A percentile compares a stretch with the other conserved stretches of the same genome.
These are phyloP conservation scores for Synchiropus splendidus DNA, from an alignment of 2,113 vertebrate species.

Conservation along the genomic window DNA sequence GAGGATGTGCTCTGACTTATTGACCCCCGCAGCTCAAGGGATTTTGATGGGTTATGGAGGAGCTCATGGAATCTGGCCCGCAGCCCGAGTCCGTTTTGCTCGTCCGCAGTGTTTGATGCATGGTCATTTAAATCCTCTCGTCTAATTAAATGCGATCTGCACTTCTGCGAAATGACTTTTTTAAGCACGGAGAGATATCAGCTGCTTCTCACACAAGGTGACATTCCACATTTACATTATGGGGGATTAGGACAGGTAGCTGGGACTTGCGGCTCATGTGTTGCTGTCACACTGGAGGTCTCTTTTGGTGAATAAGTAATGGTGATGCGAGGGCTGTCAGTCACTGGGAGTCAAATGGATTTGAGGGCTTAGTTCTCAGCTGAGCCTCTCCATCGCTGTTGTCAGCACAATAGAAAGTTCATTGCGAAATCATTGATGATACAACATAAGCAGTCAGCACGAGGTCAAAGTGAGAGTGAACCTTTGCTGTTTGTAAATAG, in stretches of 20 bases:
- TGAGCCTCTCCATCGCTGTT: constrained; percentile 63
- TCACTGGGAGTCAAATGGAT: constrained; percentile 64
- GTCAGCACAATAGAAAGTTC: constrained; percentile 75
- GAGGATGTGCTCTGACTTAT: constrained; percentile 65
- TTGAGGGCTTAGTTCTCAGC: constrained; percentile 67
- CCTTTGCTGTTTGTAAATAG: constrained; percentile 42
- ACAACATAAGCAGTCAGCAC: constrained; percentile 62
- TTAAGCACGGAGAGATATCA: constrained; percentile 59
- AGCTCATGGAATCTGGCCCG: constrained; percentile 68
- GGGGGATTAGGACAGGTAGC: constrained; percentile 71
- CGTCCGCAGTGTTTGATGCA: constrained; percentile 69
- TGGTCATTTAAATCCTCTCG: constrained; percentile 73
- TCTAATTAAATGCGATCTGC: constrained; percentile 78
- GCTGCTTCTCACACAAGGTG: constrained; percentile 73
- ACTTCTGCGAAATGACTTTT: constrained; percentile 75
- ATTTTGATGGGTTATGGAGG: constrained; percentile 69
- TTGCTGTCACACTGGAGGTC: constrained; percentile 40
- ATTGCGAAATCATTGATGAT: constrained; percentile 66
- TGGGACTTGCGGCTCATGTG: constrained; percentile 52
- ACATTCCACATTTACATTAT: constrained; percentile 74
- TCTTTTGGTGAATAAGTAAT: constrained; percentile 65
- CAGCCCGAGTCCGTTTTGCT: constrained; percentile 63
- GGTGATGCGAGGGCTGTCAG: constrained; percentile 63
- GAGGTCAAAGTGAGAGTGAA: constrained; percentile 36
- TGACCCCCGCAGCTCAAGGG: constrained; percentile 67